Conservation (phyloP, 1,140 invertebrate species). For the Belonocnema kinseyi region DNA sequence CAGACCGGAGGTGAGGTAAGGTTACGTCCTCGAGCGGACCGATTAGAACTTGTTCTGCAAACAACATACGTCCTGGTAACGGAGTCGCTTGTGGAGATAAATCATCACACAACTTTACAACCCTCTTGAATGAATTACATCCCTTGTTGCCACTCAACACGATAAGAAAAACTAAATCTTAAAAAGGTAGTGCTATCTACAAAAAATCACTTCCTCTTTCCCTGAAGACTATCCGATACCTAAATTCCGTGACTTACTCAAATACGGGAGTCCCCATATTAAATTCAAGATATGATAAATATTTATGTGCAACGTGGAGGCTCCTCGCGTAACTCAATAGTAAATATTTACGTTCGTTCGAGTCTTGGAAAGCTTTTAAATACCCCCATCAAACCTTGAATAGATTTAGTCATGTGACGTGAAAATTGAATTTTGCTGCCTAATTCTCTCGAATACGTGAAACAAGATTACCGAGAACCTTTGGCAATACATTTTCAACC, state of each 20-base stretch:
- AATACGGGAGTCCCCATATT: too few species aligned
- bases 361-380: too few species aligned
- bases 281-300: background rate
- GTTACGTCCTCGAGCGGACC: conserved; percentile 42
- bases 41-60: conserved; percentile 55
- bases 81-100: conserved; percentile 35
- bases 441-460: background rate
- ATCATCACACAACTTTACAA: conserved; percentile 12
- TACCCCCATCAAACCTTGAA: background rate
- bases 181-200: background rate
- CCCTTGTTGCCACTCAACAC: conserved; percentile 6
- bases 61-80: conserved; percentile 39
- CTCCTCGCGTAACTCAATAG: background rate
- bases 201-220: background rate
- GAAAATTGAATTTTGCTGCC: conserved; percentile 7
- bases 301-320: conserved; percentile 16
- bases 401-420: background rate
- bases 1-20: conserved; percentile 41
- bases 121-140: conserved; percentile 9
- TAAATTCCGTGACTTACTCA: background rate
- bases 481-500: too few species aligned
- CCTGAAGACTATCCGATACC: background rate
- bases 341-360: background rate
- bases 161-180: background rate
- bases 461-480: background rate